These are phyloP conservation scores for Xenus cinereus DNA, from an alignment of 2,113 vertebrate genomes.

Conservation along the genomic window DNA sequence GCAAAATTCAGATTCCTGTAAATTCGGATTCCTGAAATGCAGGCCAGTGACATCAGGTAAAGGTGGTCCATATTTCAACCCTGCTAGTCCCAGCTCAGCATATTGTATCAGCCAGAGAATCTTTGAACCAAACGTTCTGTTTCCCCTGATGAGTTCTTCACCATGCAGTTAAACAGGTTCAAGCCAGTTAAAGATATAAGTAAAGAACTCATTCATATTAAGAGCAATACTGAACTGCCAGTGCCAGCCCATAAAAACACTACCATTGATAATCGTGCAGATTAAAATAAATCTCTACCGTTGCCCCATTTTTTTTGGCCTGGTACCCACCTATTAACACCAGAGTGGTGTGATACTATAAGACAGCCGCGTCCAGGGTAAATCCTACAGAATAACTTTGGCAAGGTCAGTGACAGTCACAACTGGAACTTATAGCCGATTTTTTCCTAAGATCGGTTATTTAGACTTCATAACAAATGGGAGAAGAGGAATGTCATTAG, in stretches of 20 bases:
- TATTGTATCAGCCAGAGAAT: background rate
- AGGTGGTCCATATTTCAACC: background rate
- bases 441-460: background rate
- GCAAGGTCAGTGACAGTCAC: background rate
- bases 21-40: background rate
- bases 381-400: background rate
- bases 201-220: background rate
- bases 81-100: background rate
- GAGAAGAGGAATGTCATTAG: background rate
- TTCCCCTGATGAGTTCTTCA: background rate
- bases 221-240: background rate
- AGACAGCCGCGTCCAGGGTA: rapidly evolving
- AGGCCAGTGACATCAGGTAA: background rate
- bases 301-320: background rate
- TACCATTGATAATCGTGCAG: background rate
- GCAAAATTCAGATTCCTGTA: background rate
- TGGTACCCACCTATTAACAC: background rate
- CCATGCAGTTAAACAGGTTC: background rate
- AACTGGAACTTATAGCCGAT: background rate
- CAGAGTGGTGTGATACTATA: background rate
- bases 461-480: background rate
- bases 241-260: background rate
- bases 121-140: background rate
- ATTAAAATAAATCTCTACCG: background rate
- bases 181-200: background rate